A percentile compares a stretch with the other conserved stretches of the same genome.
phyloP scores from a whole-genome alignment of 2,797 vertebrate genomes.

The Echeneis naucrates region DNA sequence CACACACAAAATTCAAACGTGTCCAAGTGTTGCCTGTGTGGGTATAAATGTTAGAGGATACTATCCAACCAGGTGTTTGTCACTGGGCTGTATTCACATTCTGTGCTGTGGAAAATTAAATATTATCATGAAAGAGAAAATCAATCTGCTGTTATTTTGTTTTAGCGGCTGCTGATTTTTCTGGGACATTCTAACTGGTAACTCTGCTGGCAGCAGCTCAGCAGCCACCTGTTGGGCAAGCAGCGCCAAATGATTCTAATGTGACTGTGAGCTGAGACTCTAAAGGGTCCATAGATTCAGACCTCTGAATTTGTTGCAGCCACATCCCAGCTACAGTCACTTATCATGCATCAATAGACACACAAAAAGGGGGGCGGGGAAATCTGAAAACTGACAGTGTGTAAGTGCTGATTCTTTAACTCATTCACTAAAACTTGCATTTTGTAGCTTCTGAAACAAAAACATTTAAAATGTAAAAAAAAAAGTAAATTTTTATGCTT shows the following conservation, averaged over 20 bases:
- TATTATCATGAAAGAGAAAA: not conserved
- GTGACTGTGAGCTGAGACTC: conserved; percentile 29
- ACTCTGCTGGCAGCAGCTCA: conserved; percentile 46
- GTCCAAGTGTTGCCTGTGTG: not conserved
- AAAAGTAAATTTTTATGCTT: no score
- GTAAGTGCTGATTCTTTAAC: not conserved
- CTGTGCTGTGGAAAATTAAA: not conserved
- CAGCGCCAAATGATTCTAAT: conserved; percentile 59
- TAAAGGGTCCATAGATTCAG: conserved; percentile 28
- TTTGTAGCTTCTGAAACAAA: no score
- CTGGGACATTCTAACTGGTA: conserved; percentile 31
- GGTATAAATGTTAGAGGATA: not conserved
- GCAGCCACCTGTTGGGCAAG: conserved; percentile 54
- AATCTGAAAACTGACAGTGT: no score
- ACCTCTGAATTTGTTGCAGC: not conserved
- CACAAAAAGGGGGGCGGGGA: not conserved
- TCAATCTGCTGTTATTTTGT: conserved; percentile 13
- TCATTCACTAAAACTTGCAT: no score
- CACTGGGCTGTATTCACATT: not conserved
- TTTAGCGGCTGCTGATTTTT: conserved; percentile 42
- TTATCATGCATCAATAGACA: not conserved
- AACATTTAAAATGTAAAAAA: no score
- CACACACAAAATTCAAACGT: not conserved
- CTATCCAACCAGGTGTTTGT: not conserved
- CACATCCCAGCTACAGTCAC: not conserved